Conservation (phyloP, 2,888 invertebrate species). For the Volucella inanis region DNA sequence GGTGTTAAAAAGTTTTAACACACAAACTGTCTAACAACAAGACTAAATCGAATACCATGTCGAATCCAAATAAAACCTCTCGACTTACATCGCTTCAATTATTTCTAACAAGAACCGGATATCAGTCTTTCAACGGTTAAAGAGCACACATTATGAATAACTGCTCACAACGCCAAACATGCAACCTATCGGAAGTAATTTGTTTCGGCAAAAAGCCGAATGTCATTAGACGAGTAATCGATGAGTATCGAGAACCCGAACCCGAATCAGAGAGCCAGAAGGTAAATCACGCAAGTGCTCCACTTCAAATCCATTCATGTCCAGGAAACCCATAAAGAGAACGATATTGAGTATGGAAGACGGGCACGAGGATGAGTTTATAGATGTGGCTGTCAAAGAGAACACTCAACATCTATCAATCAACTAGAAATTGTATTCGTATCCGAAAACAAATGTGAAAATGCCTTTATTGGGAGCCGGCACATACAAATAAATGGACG, state of each 20-base stretch:
- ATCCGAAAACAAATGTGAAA: slow-evolving; percentile 24
- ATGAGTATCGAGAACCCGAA: neutral
- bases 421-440: slow-evolving; percentile 1
- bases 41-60: too few species aligned
- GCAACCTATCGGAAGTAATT: slow-evolving; percentile 56
- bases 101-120: slow-evolving; percentile 34
- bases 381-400: slow-evolving; percentile 7
- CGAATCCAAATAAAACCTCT: neutral
- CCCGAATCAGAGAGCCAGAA: neutral
- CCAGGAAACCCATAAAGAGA: neutral
- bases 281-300: slow-evolving; percentile 30
- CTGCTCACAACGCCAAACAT: slow-evolving; percentile 19
- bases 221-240: slow-evolving; percentile 3
- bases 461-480: slow-evolving; percentile 31
- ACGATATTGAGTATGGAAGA: too few species aligned
- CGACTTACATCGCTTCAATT: neutral
- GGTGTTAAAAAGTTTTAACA: too few species aligned
- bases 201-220: slow-evolving; percentile 30
- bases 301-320: neutral
- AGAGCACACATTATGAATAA: neutral
- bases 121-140: slow-evolving; percentile 19
- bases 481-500: slow-evolving; percentile 17
- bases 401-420: slow-evolving; percentile 10
- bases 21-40: too few species aligned
- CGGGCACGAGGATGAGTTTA: too few species aligned